Evolutionary conservation across 2,113 vertebrate species (phyloP).

Genomic region (Dromiciops gliroides): DNA sequence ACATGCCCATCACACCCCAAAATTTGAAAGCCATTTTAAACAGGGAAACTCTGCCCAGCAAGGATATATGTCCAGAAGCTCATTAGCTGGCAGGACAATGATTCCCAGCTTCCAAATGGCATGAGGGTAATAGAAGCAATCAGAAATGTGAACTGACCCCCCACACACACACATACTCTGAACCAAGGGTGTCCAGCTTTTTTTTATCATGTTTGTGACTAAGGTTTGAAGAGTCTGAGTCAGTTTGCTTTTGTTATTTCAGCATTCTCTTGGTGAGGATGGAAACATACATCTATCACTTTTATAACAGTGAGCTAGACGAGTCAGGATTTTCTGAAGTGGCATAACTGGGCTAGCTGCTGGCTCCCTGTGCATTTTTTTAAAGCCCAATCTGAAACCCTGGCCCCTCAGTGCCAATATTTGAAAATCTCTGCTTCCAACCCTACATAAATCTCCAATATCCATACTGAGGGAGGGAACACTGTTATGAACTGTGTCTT

Average conservation of each 20-base stretch:
- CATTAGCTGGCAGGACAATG: not conserved
- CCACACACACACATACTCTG: not conserved
- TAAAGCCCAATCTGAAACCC: slow-evolving; percentile 78
- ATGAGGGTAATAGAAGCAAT: not conserved
- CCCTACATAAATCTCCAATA: slow-evolving; percentile 76
- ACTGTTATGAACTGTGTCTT: slow-evolving; percentile 76
- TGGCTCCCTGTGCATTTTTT: slow-evolving; percentile 68
- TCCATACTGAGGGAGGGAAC: slow-evolving; percentile 52
- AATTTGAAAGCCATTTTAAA: slow-evolving; percentile 36
- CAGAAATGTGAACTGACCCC: not conserved
- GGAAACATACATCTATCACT: slow-evolving; percentile 73
- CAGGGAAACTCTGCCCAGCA: slow-evolving; percentile 32
- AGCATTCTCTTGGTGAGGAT: slow-evolving; percentile 63
- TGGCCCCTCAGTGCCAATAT: slow-evolving; percentile 77
- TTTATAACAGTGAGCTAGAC: slow-evolving; percentile 74
- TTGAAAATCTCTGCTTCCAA: slow-evolving; percentile 75
- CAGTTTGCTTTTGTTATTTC: slow-evolving; percentile 66
- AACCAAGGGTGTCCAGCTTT: slow-evolving; percentile 32
- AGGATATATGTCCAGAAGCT: not conserved
- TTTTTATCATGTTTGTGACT: slow-evolving; percentile 47
- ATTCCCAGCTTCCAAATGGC: not conserved
- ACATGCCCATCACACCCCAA: slow-evolving; percentile 38
- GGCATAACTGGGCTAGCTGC: slow-evolving; percentile 53
- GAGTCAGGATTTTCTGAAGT: slow-evolving; percentile 74
- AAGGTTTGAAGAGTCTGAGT: slow-evolving; percentile 52